A percentile compares a stretch with the other conserved stretches of the same genome.
These are phyloP conservation scores for Tetragonula carbonaria DNA, from an alignment of 2,888 invertebrate species.

Conservation along the genomic window DNA sequence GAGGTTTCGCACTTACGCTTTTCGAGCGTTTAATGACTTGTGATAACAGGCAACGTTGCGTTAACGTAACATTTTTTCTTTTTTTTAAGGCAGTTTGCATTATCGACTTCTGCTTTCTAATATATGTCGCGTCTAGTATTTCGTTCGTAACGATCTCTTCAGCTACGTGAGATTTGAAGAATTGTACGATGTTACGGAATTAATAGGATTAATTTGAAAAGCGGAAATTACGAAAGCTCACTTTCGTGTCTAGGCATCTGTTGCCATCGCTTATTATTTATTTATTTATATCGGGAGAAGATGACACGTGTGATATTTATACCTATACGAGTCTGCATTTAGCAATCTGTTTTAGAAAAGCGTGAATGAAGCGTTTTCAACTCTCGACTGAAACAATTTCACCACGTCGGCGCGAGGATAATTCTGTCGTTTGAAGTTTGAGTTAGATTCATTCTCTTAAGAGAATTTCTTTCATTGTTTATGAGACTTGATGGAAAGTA, in stretches of 20 bases:
- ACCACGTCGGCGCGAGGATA: background rate
- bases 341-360: background rate
- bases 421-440: background rate
- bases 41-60: background rate
- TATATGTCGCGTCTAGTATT: background rate
- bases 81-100: background rate
- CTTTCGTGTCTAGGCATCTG: background rate
- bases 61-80: background rate
- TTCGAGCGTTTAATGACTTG: background rate
- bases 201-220: no score
- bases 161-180: background rate
- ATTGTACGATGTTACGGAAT: no score
- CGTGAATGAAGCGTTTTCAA: background rate
- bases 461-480: background rate
- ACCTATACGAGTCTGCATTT: no score
- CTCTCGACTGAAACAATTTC: background rate
- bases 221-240: background rate
- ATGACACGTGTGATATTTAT: no score
- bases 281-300: background rate
- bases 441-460: background rate
- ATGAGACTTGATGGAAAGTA: background rate
- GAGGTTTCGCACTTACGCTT: background rate
- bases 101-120: background rate
- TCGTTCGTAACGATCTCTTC: background rate
- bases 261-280: background rate